Base-by-base conservation (phyloP, 2,888 invertebrate genomes). In the Protonemura montana region DNA sequence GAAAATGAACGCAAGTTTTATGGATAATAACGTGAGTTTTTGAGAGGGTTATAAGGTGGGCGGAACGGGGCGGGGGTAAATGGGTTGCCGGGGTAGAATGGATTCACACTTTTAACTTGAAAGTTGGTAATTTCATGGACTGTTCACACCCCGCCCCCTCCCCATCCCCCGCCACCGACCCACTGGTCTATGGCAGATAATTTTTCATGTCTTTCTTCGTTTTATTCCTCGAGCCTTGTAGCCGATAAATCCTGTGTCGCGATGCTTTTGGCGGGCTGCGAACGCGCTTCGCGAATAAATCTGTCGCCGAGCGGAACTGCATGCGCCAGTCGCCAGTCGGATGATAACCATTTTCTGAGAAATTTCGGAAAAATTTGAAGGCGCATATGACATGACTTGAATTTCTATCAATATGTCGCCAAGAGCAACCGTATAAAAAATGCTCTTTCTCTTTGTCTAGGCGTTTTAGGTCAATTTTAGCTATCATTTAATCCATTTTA, bases 81-180 rank as follows among this genome's bases (percentile, higher is more conserved):
- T 10, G 59, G 59, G 59, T 59, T 59, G 59, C 6, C 59, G 59
- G 59, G 59, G 16, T 10, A 59, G 59, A 59, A 59, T 59, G 59
- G 59, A 59, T 59, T 59, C 59, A 59, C 59, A 59, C 21, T 76
- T 84, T 84, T 16, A 41, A 86, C 76, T 85, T 35, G 76, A 81
- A 81, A 86, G 85, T 86, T 87, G 83, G 76, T 86, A 86, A 87
- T 87, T 87, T 87, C 85, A 86, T 83, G 87, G 82, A 85, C 85
- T 83, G 86, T 87, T 87, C 85, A 83, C 59, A 59, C 21, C 59
- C 35, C 35, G 35, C 21, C 3, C 59, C 59, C 59, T 13, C 6
- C 41, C 41, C 41, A 13, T 41, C 41, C 41, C 41, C 41, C 41
- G 41, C 41, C 41, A 13, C 41, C 5, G 35, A 21, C 59, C 21